A percentile compares a stretch with the other conserved stretches of the same genome.
phyloP scores from a whole-genome alignment of 2,113 vertebrate genomes.

The Paedocypris sp. region DNA sequence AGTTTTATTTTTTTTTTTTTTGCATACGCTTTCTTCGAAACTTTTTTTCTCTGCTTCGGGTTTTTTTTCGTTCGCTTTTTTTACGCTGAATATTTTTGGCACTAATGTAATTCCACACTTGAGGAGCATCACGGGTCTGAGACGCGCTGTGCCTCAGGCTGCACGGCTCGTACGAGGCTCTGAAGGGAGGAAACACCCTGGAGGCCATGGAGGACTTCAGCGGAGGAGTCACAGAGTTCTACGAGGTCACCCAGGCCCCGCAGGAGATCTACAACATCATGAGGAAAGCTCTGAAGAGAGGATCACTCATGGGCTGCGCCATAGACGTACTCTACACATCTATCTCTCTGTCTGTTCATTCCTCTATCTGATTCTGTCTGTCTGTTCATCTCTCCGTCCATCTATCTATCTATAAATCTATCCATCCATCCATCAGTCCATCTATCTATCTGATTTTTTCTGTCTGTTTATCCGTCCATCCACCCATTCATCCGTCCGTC shows the following conservation, averaged over 20 bases:
- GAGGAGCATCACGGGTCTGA: too few species aligned
- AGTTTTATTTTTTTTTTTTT: not conserved
- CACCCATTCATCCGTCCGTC: too few species aligned
- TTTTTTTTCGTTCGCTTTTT: too few species aligned
- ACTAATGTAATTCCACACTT: too few species aligned
- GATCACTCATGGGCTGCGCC: constrained; percentile 93
- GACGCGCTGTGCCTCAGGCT: constrained; percentile 67
- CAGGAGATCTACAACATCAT: constrained; percentile 83
- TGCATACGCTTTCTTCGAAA: not conserved
- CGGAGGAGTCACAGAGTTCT: constrained; percentile 90
- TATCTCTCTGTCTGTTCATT: not conserved
- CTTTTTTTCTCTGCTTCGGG: too few species aligned
- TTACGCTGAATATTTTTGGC: too few species aligned
- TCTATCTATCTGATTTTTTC: too few species aligned
- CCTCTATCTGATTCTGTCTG: not conserved
- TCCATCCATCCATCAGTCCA: too few species aligned
- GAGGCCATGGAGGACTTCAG: constrained; percentile 99
- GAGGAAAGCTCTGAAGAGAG: constrained; percentile 86
- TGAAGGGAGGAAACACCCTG: constrained; percentile 91
- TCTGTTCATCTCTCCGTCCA: too few species aligned
- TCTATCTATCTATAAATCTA: too few species aligned
- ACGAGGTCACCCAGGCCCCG: constrained; percentile 79
- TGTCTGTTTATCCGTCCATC: too few species aligned
- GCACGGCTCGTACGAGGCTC: constrained; percentile 89
- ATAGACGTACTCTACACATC: constrained; percentile 77